Base-by-base conservation (phyloP, 2,888 invertebrate genomes). In the Drosophila putrida region DNA sequence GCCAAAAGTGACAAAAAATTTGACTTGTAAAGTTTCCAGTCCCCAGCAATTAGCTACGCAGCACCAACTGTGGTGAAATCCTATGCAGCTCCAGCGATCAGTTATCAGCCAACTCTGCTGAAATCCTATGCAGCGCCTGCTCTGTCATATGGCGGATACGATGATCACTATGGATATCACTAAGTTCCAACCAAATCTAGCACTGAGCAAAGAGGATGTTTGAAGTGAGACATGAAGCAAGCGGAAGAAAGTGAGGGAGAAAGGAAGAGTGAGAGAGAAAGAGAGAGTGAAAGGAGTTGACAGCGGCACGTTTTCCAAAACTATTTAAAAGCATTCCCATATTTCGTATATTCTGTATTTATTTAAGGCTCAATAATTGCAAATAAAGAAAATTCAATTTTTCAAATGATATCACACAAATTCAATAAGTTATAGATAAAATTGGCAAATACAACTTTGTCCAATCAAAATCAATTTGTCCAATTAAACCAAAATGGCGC, bases 321-420 rank as follows among this genome's bases (percentile, higher is more conserved):
- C 59, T 65, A 67, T 64, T 71, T 61, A 36, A 66, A 66, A 74
- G 49, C 27, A 63, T 53, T 75, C 35, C 36, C 75, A 49, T 65
- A 54, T 55, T 51, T 67, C 59, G 57, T 35, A 69, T 60, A 71
- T 72, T 75, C 67, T 72, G 73, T 88, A 87, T 85, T 85, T 84
- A 84, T 89, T 86, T 89, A 84, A 88, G 87, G 43, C 60, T 55
- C 60, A 63, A 67, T 61, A 15, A 75, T 65, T 74, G 84, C 78
- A 73, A 90, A 84, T 82, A 88, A 88, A 89, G 75, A 80, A 88
- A 82, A 80, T 77, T 78, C 58, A 50, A 73, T 86, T 91, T 90
- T 88, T 86, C 76, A 78, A 71, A n/a, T n/a, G 0, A 5, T n/a
- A 5, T 20, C 20, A 3, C 20, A 20, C 20, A 3, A 20, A 2